Percentiles rank a stretch among this genome's conserved stretches.
These are phyloP conservation scores for Barbus barbus DNA, from an alignment of 2,113 vertebrate genomes.

Conservation along the genomic window DNA sequence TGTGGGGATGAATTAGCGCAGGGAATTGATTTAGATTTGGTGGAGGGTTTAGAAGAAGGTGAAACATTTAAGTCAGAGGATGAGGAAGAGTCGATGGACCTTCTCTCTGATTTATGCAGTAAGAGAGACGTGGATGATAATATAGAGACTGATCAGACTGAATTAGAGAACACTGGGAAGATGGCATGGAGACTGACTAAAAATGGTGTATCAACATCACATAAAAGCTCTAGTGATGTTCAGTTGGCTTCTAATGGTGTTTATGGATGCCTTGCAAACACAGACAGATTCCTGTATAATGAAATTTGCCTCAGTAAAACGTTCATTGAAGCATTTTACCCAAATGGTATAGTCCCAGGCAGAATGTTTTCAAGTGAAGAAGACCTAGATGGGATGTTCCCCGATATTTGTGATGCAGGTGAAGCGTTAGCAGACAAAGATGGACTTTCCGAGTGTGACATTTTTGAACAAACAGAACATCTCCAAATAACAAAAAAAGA, in stretches of 20 bases:
- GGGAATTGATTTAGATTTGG: slow-evolving; percentile 39
- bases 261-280: not conserved
- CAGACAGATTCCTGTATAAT: not conserved
- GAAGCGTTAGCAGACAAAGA: slow-evolving; percentile 55
- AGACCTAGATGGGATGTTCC: slow-evolving; percentile 43
- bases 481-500: slow-evolving; percentile 1
- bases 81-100: slow-evolving; percentile 8
- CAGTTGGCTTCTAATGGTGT: not conserved
- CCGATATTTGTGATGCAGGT: slow-evolving; percentile 53
- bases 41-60: slow-evolving; percentile 31
- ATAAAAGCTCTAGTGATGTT: slow-evolving; percentile 2
- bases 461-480: slow-evolving; percentile 41
- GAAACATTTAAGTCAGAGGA: slow-evolving; percentile 9
- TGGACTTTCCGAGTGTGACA: slow-evolving; percentile 51
- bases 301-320: not conserved
- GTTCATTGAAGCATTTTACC: slow-evolving; percentile 5
- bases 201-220: slow-evolving; percentile 27
- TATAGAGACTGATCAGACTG: not conserved
- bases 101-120: slow-evolving; percentile 29
- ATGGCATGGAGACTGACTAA: slow-evolving; percentile 13
- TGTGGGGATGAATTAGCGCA: slow-evolving; percentile 52
- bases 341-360: slow-evolving; percentile 4
- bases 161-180: not conserved
- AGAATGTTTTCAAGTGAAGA: slow-evolving; percentile 30
- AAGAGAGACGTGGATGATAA: slow-evolving; percentile 2